Percentiles rank a stretch among this genome's conserved stretches.
phyloP scores from a whole-genome alignment of 2,888 invertebrate genomes.

The Aphrophora alni region DNA sequence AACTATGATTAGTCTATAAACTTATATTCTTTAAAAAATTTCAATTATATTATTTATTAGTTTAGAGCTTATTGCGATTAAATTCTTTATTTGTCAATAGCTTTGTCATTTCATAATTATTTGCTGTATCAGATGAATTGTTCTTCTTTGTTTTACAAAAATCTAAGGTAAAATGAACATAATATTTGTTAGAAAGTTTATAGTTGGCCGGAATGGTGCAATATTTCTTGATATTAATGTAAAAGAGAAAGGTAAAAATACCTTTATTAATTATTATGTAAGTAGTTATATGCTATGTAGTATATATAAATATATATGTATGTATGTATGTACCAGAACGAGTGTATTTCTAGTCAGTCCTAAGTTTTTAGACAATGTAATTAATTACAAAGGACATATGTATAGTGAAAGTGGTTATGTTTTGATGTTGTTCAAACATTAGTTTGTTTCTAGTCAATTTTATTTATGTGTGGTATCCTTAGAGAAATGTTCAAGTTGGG shows the following conservation, averaged over 20 bases:
- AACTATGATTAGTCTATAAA: too few species aligned
- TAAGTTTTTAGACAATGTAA: not conserved
- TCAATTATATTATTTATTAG: too few species aligned
- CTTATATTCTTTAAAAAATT: too few species aligned
- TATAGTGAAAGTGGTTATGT: not conserved
- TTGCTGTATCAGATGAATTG: too few species aligned
- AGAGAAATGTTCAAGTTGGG: not conserved
- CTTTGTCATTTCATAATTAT: too few species aligned
- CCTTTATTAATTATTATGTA: not conserved
- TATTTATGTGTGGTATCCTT: not conserved
- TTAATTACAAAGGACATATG: not conserved
- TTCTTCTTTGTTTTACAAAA: not conserved
- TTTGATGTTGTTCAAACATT: not conserved
- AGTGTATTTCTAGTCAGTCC: not conserved
- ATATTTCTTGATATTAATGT: slow-evolving; percentile 41
- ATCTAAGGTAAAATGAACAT: not conserved
- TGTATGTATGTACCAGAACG: not conserved
- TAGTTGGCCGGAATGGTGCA: slow-evolving; percentile 46
- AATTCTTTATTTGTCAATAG: not conserved
- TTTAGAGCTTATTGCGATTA: not conserved
- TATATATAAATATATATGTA: not conserved
- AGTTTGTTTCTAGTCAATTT: not conserved
- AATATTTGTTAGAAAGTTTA: slow-evolving; percentile 6
- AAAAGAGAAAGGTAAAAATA: not conserved
- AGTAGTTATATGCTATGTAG: not conserved